These are phyloP conservation scores for Sicus ferrugineus DNA, from an alignment of 2,888 invertebrate genomes.

Conservation along the genomic window DNA sequence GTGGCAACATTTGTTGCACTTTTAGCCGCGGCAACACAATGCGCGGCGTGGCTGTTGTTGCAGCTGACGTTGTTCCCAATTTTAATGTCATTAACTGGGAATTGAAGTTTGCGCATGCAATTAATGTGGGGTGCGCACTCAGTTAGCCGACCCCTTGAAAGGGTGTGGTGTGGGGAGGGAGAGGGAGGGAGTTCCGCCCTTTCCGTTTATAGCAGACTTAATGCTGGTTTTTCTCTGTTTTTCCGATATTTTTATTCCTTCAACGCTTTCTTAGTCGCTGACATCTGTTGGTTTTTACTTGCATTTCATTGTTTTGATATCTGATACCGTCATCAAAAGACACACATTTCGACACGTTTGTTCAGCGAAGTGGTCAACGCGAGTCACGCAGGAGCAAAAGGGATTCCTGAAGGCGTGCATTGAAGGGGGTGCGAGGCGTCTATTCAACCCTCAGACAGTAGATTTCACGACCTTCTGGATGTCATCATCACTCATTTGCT, in stretches of 20 bases:
- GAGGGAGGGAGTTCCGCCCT: too few species aligned
- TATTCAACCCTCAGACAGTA: too few species aligned
- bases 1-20: background rate
- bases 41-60: constrained; percentile 52
- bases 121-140: background rate
- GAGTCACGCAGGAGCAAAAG: background rate
- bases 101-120: background rate
- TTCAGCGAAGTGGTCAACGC: constrained; percentile 10
- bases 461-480: too few species aligned
- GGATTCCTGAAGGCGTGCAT: too few species aligned
- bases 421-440: too few species aligned
- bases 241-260: background rate
- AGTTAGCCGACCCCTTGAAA: too few species aligned
- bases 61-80: constrained; percentile 7
- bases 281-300: background rate
- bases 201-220: background rate
- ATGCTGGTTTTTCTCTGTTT: too few species aligned
- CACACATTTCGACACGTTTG: constrained; percentile 4
- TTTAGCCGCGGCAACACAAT: constrained; percentile 46
- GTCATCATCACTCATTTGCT: too few species aligned
- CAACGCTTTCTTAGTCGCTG: constrained; percentile 2
- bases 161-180: too few species aligned
- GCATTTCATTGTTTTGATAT: background rate
- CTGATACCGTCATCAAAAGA: background rate
- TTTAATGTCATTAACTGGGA: background rate